A percentile compares a stretch with the other conserved stretches of the same genome.
These are phyloP conservation scores for Drosophila pectinifera DNA, from an alignment of 1,140 invertebrate genomes.

Conservation along the genomic window DNA sequence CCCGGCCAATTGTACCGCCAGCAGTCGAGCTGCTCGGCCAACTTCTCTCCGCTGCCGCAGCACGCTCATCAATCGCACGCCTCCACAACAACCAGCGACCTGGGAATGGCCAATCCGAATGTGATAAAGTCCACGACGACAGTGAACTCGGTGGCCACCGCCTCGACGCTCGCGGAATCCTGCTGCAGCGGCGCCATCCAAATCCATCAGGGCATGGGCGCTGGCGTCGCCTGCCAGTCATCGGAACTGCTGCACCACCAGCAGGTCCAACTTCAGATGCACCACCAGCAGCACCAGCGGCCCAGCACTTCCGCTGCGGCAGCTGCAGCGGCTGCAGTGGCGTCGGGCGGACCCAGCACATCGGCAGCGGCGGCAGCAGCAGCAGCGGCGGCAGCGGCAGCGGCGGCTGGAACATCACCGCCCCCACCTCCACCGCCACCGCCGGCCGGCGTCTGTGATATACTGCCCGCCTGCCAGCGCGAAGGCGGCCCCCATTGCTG, in stretches of 20 bases:
- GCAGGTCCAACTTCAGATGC: conserved; percentile 47
- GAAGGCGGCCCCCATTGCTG: conserved; percentile 80
- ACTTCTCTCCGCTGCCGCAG: conserved; percentile 78
- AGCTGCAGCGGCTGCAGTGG: conserved; percentile 44
- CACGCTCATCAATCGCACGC: conserved; percentile 81
- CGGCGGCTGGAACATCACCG: conserved; percentile 38
- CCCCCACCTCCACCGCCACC: conserved; percentile 56
- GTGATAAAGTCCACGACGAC: conserved; percentile 84
- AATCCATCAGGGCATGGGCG: conserved; percentile 79
- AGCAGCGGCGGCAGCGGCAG: conserved; percentile 39
- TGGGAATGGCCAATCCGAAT: conserved; percentile 81
- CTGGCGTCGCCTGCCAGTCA: conserved; percentile 74
- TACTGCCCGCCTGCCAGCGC: conserved; percentile 79
- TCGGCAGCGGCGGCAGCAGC: conserved; percentile 41
- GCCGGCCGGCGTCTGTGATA: conserved; percentile 64
- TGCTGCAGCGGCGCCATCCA: conserved; percentile 82
- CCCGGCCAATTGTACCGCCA: conserved; percentile 71
- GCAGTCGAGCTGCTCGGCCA: conserved; percentile 82
- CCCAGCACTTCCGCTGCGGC: conserved; percentile 44
- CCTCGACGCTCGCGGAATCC: conserved; percentile 79
- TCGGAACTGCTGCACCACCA: conserved; percentile 63
- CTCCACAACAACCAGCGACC: conserved; percentile 80
- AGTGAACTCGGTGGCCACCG: conserved; percentile 81
- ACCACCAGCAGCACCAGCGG: conserved; percentile 45
- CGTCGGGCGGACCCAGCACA: conserved; percentile 49